Evolutionary conservation across 1,140 invertebrate species (phyloP).

Genomic region (Cotesia typhae): DNA sequence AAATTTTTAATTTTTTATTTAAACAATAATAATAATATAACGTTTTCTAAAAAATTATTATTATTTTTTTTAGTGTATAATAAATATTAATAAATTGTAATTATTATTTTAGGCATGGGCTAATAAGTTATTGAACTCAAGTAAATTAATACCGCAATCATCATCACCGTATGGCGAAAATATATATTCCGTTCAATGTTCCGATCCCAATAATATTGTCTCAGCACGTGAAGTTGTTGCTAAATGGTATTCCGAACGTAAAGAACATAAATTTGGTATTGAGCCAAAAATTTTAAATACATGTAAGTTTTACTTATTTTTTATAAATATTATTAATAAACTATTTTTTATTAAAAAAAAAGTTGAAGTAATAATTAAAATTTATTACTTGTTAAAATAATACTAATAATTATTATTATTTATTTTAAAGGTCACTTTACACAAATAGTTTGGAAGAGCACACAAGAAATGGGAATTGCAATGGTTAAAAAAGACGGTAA

Average conservation of each 20-base stretch:
- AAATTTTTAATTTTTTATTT: conserved; percentile 34
- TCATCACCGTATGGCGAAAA: conserved; percentile 72
- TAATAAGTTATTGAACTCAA: conserved; percentile 74
- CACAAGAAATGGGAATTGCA: conserved; percentile 78
- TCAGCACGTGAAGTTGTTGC: conserved; percentile 72
- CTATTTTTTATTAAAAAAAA: too few species aligned
- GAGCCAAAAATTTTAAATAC: conserved; percentile 72
- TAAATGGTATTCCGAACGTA: conserved; percentile 76
- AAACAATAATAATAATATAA: too few species aligned
- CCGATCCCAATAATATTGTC: conserved; percentile 72
- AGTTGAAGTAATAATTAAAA: too few species aligned
- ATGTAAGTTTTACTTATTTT: conserved; percentile 46
- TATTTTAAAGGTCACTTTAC: conserved; percentile 72
- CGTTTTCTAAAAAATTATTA: conserved; percentile 16
- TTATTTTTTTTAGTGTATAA: conserved; percentile 6
- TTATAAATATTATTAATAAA: too few species aligned
- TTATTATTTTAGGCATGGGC: conserved; percentile 73
- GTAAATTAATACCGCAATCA: conserved; percentile 74
- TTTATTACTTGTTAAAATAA: too few species aligned
- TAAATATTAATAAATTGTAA: too few species aligned
- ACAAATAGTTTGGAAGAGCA: conserved; percentile 80
- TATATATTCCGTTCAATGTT: conserved; percentile 76
- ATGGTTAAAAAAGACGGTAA: conserved; percentile 72
- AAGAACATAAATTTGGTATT: conserved; percentile 70
- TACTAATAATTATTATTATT: conserved; percentile 4